Evolutionary conservation across 2,113 vertebrate genomes (phyloP), one percentile per base, ranked within the genome.

Genomic region (Tricholaema leucomelas): DNA sequence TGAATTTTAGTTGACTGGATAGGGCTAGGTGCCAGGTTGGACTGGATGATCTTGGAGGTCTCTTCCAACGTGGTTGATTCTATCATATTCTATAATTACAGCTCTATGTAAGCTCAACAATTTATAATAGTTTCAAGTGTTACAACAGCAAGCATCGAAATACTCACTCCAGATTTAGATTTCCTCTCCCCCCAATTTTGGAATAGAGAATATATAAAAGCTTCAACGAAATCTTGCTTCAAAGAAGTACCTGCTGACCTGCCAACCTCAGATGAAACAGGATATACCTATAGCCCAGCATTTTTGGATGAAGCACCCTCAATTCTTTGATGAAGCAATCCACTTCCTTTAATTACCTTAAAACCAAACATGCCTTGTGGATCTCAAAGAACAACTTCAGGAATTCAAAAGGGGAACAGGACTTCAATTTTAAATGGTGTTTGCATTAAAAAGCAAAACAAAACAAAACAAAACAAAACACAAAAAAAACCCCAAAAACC

Each of bases 391-490:
- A 17, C 12, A 81, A 63, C 48, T 70, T 65, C 25, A 58, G 46
- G 19, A 85, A 60, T 61, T 25, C 23, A 31, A n/a, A n/a, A 14
- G 25, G 7, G 2, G 8, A 67, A 20, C 2, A 81, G 24, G 7
- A 4, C 24, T 76, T 91, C 54, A 4, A 69, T 60, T 79, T 44
- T 30, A 66, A 71, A 63, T 15, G 11, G 7, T 17, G 59, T 79
- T 28, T 65, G 25, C 11, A 48, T 4, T 46, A 4, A 7, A 27
- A 65, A 59, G 82, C n/a, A 25, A 1, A 52, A 59, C 82, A 25
- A 1, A 52, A 25, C 14, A 4, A n/a, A n/a, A n/a, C n/a, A n/a
- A n/a, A 65, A 59, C n/a, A n/a, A 4, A 7, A 27, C n/a, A n/a
- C n/a, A 65, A 59, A 85, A 25, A 1, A 52, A 25, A 71, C 79